Conservation (phyloP, 2,113 vertebrate genomes). For the Chamaetylas fuelleborni region DNA sequence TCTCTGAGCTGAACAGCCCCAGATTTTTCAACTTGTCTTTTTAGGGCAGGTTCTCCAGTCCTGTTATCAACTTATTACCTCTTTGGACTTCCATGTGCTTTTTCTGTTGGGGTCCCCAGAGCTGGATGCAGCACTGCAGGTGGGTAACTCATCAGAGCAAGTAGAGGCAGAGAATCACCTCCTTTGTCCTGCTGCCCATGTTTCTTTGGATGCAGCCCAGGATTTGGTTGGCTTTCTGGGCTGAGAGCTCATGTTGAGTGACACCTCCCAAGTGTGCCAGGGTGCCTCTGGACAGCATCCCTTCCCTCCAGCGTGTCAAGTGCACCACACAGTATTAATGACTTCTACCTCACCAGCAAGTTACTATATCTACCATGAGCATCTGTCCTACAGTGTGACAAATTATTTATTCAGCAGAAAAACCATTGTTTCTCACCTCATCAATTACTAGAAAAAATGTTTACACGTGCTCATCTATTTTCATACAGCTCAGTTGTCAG, state of each 20-base stretch:
- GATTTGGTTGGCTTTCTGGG: background rate
- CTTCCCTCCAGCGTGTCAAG: fast-evolving
- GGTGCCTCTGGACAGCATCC: background rate
- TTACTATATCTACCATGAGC: background rate
- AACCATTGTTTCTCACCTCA: conserved; percentile 35
- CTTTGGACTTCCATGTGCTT: background rate
- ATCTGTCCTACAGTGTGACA: background rate
- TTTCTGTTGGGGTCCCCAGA: background rate
- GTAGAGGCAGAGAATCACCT: background rate
- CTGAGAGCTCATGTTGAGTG: background rate
- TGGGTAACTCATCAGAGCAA: background rate
- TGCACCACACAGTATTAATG: background rate
- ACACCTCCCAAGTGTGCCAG: background rate
- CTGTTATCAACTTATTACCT: background rate
- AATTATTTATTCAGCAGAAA: conserved; percentile 39
- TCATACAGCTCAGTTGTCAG: conserved; percentile 25
- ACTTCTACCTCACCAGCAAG: background rate
- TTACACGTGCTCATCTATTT: conserved; percentile 44
- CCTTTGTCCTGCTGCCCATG: background rate
- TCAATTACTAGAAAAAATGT: conserved; percentile 39
- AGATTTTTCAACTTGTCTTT: background rate
- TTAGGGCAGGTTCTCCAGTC: background rate
- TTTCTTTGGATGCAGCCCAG: background rate
- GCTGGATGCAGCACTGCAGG: background rate
- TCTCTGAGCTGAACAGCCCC: background rate